These are phyloP conservation scores for Parotocinclus haroldoi DNA, from an alignment of 2,797 vertebrate species.

Conservation along the genomic window DNA sequence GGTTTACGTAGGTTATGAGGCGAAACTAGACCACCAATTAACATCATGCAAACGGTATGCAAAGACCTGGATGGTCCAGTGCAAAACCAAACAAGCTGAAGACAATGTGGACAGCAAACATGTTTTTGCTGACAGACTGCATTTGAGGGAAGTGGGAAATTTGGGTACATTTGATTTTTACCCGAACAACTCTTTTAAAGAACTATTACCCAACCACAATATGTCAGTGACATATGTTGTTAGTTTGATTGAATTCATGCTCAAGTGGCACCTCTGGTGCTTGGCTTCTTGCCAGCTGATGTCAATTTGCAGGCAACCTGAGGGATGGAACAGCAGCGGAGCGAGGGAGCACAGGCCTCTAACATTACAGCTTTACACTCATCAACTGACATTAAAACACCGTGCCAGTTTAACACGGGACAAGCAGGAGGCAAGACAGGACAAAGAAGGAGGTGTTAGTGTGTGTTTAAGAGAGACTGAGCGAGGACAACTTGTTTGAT, in stretches of 20 bases:
- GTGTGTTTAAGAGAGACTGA: constrained; percentile 11
- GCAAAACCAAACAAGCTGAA: constrained; percentile 33
- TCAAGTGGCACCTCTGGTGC: constrained; percentile 18
- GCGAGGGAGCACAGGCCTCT: constrained; percentile 32
- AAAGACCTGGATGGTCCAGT: constrained; percentile 20
- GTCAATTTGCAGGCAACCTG: constrained; percentile 32
- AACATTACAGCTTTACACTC: constrained; percentile 28
- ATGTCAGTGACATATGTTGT: constrained; percentile 17
- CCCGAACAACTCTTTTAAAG: constrained; percentile 23
- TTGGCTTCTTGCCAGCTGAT: constrained; percentile 38
- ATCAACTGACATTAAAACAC: constrained; percentile 32
- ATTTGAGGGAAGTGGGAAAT: constrained; percentile 24
- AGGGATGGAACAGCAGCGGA: constrained; percentile 33
- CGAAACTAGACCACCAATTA: constrained; percentile 17
- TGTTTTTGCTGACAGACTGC: constrained; percentile 15
- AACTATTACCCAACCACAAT: constrained; percentile 15
- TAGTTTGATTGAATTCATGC: constrained; percentile 14
- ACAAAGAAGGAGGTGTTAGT: constrained; percentile 23
- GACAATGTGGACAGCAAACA: constrained; percentile 27
- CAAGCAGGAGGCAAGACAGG: constrained; percentile 21
- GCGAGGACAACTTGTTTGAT: constrained; percentile 5
- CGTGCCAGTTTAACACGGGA: constrained; percentile 26
- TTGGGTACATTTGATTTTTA: constrained; percentile 33
- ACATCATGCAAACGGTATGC: constrained; percentile 24
- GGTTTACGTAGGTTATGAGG: constrained; percentile 10